phyloP scores from a whole-genome alignment of 2,797 vertebrate species.

The Bryconaethiops microstoma region DNA sequence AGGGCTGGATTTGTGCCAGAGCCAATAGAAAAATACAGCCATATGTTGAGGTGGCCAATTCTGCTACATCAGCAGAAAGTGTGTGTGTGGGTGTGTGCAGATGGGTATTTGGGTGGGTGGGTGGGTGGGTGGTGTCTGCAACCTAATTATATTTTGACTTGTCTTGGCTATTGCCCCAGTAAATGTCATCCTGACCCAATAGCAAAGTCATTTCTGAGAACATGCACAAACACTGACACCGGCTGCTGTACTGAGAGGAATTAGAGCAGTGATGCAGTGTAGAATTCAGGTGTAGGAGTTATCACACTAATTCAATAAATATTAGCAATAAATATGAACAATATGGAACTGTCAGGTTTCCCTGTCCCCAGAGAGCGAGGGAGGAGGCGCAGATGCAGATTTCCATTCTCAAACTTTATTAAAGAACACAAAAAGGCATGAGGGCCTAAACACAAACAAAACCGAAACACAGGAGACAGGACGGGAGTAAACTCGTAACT shows the following conservation, averaged over 20 bases:
- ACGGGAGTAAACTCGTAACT: too few relatives aligned
- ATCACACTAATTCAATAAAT: background rate
- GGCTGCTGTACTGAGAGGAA: background rate
- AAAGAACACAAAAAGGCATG: too few relatives aligned
- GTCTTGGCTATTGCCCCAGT: background rate
- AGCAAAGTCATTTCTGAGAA: background rate
- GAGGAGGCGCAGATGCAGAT: too few relatives aligned
- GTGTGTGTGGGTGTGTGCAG: background rate
- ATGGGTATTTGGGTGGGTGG: too few relatives aligned
- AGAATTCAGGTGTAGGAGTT: background rate
- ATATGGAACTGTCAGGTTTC: too few relatives aligned
- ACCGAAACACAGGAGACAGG: too few relatives aligned
- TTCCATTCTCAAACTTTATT: too few relatives aligned
- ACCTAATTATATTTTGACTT: slow-evolving; percentile 7
- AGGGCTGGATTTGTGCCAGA: background rate
- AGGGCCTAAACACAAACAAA: too few relatives aligned
- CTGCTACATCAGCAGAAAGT: slow-evolving; percentile 14
- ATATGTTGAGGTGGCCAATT: background rate
- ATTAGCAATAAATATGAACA: too few relatives aligned
- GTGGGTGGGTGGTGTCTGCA: too few relatives aligned
- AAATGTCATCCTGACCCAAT: background rate
- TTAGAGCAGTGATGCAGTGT: background rate
- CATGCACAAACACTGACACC: background rate
- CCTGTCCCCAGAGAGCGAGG: too few relatives aligned
- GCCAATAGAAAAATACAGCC: slow-evolving; percentile 3